Conservation (phyloP, 2,888 invertebrate species). For the Malacosoma neustria region DNA sequence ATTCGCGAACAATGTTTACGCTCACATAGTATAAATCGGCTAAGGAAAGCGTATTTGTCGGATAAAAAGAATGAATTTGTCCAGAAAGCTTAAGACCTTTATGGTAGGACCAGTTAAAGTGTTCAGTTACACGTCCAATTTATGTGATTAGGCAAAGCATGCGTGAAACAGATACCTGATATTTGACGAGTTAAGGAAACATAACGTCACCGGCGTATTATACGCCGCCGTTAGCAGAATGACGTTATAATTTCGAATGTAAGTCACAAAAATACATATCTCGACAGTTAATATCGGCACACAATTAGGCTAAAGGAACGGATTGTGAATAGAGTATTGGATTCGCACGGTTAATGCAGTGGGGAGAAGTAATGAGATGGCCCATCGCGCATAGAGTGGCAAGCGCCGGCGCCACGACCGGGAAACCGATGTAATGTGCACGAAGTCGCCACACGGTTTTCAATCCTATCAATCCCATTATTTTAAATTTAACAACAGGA, state of each 20-base stretch:
- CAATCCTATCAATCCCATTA: constrained; percentile 22
- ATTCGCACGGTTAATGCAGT: constrained; percentile 15
- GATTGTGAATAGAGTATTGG: constrained; percentile 13
- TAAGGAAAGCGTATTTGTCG: constrained; percentile 39
- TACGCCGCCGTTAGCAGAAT: constrained; percentile 10
- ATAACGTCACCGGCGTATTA: constrained; percentile 13
- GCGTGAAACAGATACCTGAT: constrained; percentile 61
- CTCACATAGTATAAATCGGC: constrained; percentile 25
- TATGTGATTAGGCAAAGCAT: constrained; percentile 66
- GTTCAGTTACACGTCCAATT: constrained; percentile 69
- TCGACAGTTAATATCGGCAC: constrained; percentile 28
- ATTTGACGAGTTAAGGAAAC: constrained; percentile 31
- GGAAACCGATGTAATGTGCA: constrained; percentile 6
- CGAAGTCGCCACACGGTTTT: constrained; percentile 17
- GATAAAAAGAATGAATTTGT: constrained; percentile 35
- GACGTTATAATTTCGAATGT: constrained; percentile 24
- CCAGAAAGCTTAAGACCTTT: constrained; percentile 34
- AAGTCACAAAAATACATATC: constrained; percentile 41
- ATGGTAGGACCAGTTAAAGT: constrained; percentile 61
- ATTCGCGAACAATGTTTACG: constrained; percentile 29
- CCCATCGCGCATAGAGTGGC: constrained; percentile 9
- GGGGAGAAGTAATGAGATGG: constrained; percentile 15
- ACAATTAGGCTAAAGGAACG: constrained; percentile 19
- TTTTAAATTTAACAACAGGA: constrained; percentile 37
- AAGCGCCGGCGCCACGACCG: constrained; percentile 4